Conservation (phyloP, 1,140 invertebrate species). For the Hyles vespertilio region DNA sequence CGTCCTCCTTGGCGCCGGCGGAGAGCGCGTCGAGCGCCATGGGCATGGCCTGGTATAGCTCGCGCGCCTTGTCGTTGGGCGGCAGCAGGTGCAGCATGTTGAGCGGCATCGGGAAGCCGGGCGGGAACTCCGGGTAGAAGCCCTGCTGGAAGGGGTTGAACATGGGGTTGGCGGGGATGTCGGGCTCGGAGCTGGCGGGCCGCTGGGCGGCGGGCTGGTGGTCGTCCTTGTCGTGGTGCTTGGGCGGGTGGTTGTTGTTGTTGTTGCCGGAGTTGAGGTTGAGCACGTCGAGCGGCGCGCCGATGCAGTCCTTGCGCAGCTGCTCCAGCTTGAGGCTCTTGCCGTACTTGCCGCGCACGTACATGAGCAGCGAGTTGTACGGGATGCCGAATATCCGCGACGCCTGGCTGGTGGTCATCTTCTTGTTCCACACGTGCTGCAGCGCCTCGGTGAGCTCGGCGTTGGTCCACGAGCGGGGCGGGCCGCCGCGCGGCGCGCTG, state of each 20-base stretch:
- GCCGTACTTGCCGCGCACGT: conserved; percentile 93
- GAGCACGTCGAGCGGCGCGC: conserved; percentile 82
- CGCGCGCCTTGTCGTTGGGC: conserved; percentile 83
- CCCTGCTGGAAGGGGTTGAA: conserved; percentile 84
- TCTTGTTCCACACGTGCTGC: conserved; percentile 94
- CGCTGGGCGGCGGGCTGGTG: conserved; percentile 72
- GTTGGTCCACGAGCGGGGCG: conserved; percentile 93
- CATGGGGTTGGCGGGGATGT: conserved; percentile 77
- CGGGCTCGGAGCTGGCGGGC: conserved; percentile 79
- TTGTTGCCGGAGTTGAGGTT: conserved; percentile 82
- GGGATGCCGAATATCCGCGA: conserved; percentile 93
- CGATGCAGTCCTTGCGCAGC: conserved; percentile 90
- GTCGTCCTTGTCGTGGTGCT: conserved; percentile 73
- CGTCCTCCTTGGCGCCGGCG: conserved; percentile 76
- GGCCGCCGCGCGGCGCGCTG: conserved; percentile 90
- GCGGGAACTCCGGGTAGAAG: conserved; percentile 88
- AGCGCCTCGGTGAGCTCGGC: conserved; percentile 91
- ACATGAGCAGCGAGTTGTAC: conserved; percentile 94
- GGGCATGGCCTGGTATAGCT: conserved; percentile 74
- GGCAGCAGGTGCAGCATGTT: conserved; percentile 89
- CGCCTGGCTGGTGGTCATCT: conserved; percentile 95
- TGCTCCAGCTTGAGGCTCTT: conserved; percentile 92
- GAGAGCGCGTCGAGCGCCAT: conserved; percentile 72
- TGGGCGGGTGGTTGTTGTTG: conserved; percentile 79
- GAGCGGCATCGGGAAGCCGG: conserved; percentile 87